A percentile compares a stretch with the other conserved stretches of the same genome.
Evolutionary conservation across 1,140 invertebrate genomes (phyloP).

Genomic region (Venustaconcha ellipsiformis): DNA sequence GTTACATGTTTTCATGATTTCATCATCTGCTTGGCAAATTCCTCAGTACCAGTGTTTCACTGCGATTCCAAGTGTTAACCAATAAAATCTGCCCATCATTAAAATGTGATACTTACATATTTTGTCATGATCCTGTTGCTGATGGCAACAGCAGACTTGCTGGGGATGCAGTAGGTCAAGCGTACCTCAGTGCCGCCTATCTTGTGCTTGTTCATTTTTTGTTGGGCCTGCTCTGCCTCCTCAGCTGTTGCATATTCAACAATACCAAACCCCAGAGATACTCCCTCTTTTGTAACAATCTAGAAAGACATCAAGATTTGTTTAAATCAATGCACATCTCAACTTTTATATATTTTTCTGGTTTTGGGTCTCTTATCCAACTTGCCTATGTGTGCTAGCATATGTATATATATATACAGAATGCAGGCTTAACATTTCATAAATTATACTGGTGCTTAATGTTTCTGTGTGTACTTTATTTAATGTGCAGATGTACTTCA

Average conservation of each 20-base stretch:
- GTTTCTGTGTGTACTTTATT: no score
- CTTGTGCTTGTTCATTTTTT: slow-evolving; percentile 65
- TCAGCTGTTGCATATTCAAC: slow-evolving; percentile 72
- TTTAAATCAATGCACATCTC: not conserved
- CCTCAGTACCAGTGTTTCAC: not conserved
- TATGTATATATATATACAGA: no score
- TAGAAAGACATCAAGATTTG: slow-evolving; percentile 42
- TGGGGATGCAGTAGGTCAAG: slow-evolving; percentile 74
- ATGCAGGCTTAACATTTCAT: no score
- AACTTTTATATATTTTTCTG: not conserved
- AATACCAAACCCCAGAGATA: slow-evolving; percentile 74
- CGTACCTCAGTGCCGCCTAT: slow-evolving; percentile 70
- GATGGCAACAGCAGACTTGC: slow-evolving; percentile 73
- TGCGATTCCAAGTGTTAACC: not conserved
- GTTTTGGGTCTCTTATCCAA: not conserved
- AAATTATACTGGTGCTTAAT: no score
- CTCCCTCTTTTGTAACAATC: slow-evolving; percentile 74
- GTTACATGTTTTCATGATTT: no score
- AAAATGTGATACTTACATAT: slow-evolving; percentile 49
- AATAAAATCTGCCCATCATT: not conserved
- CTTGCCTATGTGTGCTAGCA: not conserved
- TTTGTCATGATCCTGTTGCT: slow-evolving; percentile 70
- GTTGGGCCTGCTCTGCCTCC: slow-evolving; percentile 72
- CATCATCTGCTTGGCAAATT: no score
- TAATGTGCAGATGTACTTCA: no score